Evolutionary conservation across 23 tunicate genomes (phyloP).

Genomic region (Trididemnum clinides): DNA sequence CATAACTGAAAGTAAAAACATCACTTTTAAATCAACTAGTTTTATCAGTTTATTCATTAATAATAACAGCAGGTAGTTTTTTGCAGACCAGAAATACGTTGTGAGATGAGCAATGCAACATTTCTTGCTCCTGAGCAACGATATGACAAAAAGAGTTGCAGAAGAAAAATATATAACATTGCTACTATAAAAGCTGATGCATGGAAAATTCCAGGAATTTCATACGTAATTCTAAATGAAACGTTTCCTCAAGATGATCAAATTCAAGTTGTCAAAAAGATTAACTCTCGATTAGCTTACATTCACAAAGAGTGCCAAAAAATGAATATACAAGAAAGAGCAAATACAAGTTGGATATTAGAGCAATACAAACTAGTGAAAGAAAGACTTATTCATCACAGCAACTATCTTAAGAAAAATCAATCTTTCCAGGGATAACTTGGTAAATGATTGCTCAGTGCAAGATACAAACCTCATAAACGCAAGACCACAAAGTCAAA

Average conservation of each 20-base stretch:
- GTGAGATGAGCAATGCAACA: conserved; percentile 5
- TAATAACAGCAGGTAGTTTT: too few species aligned
- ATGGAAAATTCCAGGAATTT: conserved; percentile 80
- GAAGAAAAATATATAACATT: background rate
- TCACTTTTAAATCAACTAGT: too few species aligned
- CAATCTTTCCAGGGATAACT: too few species aligned
- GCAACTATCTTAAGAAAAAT: too few species aligned
- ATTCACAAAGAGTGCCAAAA: conserved; percentile 52
- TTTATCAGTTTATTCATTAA: too few species aligned
- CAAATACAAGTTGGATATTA: conserved; percentile 43
- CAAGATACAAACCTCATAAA: too few species aligned
- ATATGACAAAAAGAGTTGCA: conserved; percentile 46
- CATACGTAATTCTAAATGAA: conserved; percentile 14
- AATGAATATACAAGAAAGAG: conserved; percentile 18
- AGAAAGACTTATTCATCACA: too few species aligned
- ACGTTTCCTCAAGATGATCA: background rate
- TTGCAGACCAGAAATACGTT: conserved; percentile 23
- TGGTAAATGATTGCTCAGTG: too few species aligned
- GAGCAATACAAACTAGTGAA: conserved; percentile 38
- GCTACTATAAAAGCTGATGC: conserved; percentile 50
- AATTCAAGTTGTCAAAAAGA: background rate
- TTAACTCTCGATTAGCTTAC: background rate
- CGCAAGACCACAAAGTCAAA: too few species aligned
- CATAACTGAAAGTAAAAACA: too few species aligned
- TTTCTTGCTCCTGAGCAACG: conserved; percentile 83